Base-by-base conservation (phyloP, 2,888 invertebrate species). In the Yponomeuta evonymella region DNA sequence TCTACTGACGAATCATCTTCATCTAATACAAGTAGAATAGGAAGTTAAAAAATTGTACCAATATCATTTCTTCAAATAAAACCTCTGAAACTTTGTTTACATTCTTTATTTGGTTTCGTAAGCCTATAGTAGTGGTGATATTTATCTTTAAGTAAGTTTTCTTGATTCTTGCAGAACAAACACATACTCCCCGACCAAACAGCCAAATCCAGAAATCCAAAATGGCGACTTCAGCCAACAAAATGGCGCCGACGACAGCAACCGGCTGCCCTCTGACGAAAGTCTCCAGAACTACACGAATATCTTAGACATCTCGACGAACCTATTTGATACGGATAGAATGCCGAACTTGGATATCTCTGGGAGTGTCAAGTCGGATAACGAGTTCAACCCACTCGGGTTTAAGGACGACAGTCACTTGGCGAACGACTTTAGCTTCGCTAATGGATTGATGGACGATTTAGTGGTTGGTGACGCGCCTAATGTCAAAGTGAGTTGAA, bases 251-350 rank as follows among this genome's bases (percentile, higher is more conserved):
- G 83, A 67, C 36, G 67, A 67, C 15, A 67, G 76, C 71, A 80
- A 33, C 36, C 67, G 80, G 71, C 74, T 84, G 62, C 85, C 86
- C 0, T 88, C 87, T 8, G 88, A 88, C 67, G 88, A 88, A 73
- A 86, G 87, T 70, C 81, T 88, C 65, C 86, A 88, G 63, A 88
- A 86, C 75, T 85, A 81, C 70, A 79, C 87, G 0, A 84, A 81
- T 69, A 80, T 81, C 23, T 75, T 88, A 10, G 88, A 87, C 70
- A 87, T 87, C 73, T 82, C 86, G 1, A 85, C 83, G 0, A 85
- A 78, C 70, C 79, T 88, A 1, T 87, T 88, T 71, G 87, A 88
- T 70, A 83, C 86, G 0, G 87, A 87, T 70, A 78, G 86, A 23
- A 85, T 87, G 70, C 77, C 85, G 2, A 79, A 76, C 70, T 78